These are phyloP conservation scores for Urocyon cinereoargenteus DNA, from an alignment of 2,797 vertebrate genomes.

Conservation along the genomic window DNA sequence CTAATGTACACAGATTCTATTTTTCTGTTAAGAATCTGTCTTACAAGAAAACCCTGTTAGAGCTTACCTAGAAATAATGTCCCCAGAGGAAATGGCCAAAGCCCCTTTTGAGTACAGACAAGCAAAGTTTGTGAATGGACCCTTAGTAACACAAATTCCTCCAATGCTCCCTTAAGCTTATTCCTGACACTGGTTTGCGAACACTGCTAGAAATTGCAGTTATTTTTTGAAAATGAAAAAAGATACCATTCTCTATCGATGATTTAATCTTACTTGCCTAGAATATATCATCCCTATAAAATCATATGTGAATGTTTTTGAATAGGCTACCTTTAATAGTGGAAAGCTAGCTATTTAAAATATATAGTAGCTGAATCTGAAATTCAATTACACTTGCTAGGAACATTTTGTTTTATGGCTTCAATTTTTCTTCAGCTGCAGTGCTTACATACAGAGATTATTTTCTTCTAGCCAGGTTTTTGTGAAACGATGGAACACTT, in stretches of 20 bases:
- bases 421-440: conserved; percentile 46
- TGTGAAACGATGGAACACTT: not conserved
- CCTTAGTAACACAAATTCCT: conserved; percentile 36
- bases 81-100: conserved; percentile 66
- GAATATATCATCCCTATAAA: not conserved
- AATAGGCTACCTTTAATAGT: not conserved
- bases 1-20: conserved; percentile 48
- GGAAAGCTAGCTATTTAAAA: not conserved
- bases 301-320: not conserved
- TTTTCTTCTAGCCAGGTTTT: conserved; percentile 16
- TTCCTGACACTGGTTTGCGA: not conserved
- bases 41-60: conserved; percentile 65
- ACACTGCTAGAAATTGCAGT: not conserved
- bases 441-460: not conserved
- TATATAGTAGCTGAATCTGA: not conserved
- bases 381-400: not conserved
- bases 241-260: not conserved
- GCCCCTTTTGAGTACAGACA: conserved; percentile 65
- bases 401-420: conserved; percentile 24
- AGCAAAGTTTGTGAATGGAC: conserved; percentile 62
- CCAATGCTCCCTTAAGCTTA: not conserved
- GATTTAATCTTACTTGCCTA: conserved; percentile 1
- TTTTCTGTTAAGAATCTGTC: conserved; percentile 69
- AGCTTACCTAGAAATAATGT: conserved; percentile 70
- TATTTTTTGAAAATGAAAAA: conserved; percentile 56